Evolutionary conservation across 2,888 invertebrate species (phyloP), one percentile per base, ranked within the genome.

Genomic region (Sesamia inferens): DNA sequence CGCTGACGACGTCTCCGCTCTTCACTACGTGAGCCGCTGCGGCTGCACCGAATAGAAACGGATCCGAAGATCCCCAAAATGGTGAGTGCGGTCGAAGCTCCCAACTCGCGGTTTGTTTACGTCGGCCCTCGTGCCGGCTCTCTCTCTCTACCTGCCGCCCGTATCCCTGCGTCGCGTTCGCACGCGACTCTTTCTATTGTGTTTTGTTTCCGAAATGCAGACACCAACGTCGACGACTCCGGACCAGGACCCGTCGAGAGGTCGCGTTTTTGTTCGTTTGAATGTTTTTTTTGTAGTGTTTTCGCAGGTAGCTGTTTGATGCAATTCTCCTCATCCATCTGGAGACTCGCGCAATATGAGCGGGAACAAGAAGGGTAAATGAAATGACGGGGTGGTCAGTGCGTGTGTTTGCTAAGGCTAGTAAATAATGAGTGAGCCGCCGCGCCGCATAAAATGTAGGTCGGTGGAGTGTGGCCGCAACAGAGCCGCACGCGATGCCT

Each of bases 151-250:
- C 95, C 96, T 96, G 96, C 96, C 95, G 96, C 94, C 95, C 90
- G 87, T 93, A 95, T 95, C 94, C 93, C 91, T 92, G 89, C 87
- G 89, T 95, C 95, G 92, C 95, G 90, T 92, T 95, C 93, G 90
- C 94, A 92, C 95, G 93, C 93, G 94, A 92, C 92, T 94, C 92
- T 93, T 94, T 95, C 94, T 95, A 95, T 95, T 95, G 93, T 95
- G 96, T 96, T 96, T 96, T 96, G 95, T 96, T 96, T 95, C 95
- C 94, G 83, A 95, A 96, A 95, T 95, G 94, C 93, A 95, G 95
- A 94, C 93, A 95, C 94, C 94, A 93, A 94, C 93, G 90, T 92
- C 93, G 94, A 91, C 93, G 92, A 88, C 89, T 89, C 90, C 90
- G 90, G 89, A 91, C 92, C 94, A 89, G 93, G 92, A 91, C 93